Conservation (phyloP, 1,140 invertebrate species). For the Bombus cullumanus region DNA sequence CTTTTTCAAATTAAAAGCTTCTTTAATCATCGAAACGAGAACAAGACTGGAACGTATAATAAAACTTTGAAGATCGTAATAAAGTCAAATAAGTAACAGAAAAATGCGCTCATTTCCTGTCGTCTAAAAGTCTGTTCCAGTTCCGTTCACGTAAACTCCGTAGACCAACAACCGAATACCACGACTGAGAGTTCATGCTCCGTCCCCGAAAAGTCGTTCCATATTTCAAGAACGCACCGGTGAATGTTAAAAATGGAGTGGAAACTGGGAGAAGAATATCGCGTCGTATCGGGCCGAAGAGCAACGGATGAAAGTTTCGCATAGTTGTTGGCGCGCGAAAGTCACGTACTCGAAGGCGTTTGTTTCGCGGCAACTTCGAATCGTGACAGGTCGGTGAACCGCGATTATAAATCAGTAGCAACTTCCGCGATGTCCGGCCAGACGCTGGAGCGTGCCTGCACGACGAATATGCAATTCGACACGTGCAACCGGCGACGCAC, state of each 20-base stretch:
- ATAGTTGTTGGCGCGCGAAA: slow-evolving; percentile 20
- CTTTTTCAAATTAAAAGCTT: not conserved
- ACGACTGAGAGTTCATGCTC: not conserved
- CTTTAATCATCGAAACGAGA: not conserved
- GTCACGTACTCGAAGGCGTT: slow-evolving; percentile 54
- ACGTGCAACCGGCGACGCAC: slow-evolving; percentile 45
- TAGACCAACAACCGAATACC: not conserved
- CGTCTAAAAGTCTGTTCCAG: not conserved
- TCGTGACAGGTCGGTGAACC: slow-evolving; percentile 24
- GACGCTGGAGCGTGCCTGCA: slow-evolving; percentile 12
- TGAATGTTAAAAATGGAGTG: slow-evolving; percentile 23
- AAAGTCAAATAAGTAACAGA: not conserved
- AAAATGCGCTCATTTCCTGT: not conserved
- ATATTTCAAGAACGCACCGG: slow-evolving; percentile 15
- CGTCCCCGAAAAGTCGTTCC: not conserved
- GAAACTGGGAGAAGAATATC: not conserved
- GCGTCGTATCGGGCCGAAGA: not conserved
- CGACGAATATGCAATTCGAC: slow-evolving; percentile 56
- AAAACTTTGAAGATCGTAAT: not conserved
- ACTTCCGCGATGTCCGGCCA: slow-evolving; percentile 42
- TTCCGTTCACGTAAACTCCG: not conserved
- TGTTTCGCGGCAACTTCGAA: slow-evolving; percentile 36
- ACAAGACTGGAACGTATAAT: not conserved
- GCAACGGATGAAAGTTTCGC: slow-evolving; percentile 24
- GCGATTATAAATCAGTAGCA: slow-evolving; percentile 57